phyloP scores from a whole-genome alignment of 2,888 invertebrate species.

The Polyommatus icarus region DNA sequence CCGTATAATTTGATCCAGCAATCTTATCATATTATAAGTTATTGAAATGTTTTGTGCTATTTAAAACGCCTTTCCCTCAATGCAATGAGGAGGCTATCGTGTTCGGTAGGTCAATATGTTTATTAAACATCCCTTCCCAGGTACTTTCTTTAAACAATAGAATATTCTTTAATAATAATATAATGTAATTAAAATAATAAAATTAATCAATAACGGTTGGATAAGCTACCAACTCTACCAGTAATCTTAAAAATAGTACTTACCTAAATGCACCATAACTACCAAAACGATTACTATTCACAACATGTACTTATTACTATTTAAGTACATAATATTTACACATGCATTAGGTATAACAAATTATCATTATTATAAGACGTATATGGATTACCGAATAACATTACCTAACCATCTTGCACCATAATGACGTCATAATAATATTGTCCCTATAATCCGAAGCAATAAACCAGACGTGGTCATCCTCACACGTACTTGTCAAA shows the following conservation, averaged over 20 bases:
- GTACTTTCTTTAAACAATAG: too few relatives aligned
- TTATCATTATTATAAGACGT: too few relatives aligned
- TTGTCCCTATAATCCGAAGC: not conserved
- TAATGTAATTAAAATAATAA: too few relatives aligned
- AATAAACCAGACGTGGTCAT: not conserved
- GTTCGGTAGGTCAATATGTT: not conserved
- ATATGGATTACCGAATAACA: not conserved
- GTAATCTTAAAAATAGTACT: too few relatives aligned
- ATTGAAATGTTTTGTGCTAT: conserved; percentile 20
- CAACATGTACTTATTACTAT: too few relatives aligned
- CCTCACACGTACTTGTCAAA: conserved; percentile 12
- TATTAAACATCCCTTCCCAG: not conserved
- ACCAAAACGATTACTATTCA: too few relatives aligned
- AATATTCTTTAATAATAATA: too few relatives aligned
- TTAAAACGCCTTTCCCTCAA: not conserved
- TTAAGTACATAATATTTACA: too few relatives aligned
- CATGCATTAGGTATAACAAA: too few relatives aligned
- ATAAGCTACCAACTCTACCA: too few relatives aligned
- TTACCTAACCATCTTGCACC: not conserved
- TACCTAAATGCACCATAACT: too few relatives aligned
- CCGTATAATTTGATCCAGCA: conserved; percentile 28
- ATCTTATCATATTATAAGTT: conserved; percentile 25
- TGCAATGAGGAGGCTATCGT: not conserved
- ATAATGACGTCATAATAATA: not conserved
- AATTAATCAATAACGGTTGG: too few relatives aligned